Base-by-base conservation (phyloP, 2,797 vertebrate species). In the Parotocinclus haroldoi region DNA sequence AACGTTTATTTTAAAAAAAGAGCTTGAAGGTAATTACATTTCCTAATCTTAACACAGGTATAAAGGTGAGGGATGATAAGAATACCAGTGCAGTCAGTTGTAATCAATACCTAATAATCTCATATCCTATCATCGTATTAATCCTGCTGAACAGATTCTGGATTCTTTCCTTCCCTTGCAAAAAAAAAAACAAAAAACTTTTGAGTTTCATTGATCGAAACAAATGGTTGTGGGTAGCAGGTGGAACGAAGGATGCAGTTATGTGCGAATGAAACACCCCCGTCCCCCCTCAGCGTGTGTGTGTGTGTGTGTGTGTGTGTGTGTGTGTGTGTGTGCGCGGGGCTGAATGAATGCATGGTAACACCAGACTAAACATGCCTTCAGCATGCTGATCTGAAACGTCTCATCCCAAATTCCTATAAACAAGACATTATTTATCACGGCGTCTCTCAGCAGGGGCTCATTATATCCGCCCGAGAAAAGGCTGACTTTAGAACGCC, bases 321-420 rank as follows among this genome's bases (percentile, higher is more conserved):
- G 39, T 18, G 18, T 55, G 42, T n/a, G 37, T 45, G 39, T 66
- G 52, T 63, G 53, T 50, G 40, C 79, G 75, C 76, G 77, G 72
- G 78, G 82, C 73, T 64, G 59, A 77, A 72, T 57, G 61, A 72
- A 59, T 73, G 68, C 45, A 57, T 14, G 65, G 46, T 37, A 63
- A 75, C 48, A 60, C 39, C 44, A 39, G 13, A 54, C 51, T n/a
- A 50, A 54, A 49, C 49, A 7, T 42, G 49, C 48, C 17, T 12
- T 67, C 42, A 48, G 62, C 64, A 52, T 59, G 56, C 14, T 57
- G 16, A 17, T 55, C 63, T 50, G 45, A 63, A 58, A 45, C 44
- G 42, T 58, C 69, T 65, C 61, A 71, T 68, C 72, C 66, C 44
- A 63, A 63, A 73, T 57, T 55, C 42, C 46, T 55, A 40, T 7